These are phyloP conservation scores for Platyscapa corneri DNA, from an alignment of 1,140 invertebrate genomes.

Conservation along the genomic window DNA sequence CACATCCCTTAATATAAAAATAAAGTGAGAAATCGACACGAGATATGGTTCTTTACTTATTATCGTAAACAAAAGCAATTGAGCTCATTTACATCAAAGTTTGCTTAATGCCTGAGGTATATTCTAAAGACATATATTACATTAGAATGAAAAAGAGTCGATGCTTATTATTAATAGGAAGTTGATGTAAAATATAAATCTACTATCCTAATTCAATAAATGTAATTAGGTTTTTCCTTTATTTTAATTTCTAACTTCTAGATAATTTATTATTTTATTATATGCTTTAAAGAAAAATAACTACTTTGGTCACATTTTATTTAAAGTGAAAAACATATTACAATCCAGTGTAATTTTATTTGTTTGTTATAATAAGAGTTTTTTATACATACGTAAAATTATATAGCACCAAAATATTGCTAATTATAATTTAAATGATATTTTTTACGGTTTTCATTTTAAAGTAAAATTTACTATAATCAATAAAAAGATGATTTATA, in stretches of 20 bases:
- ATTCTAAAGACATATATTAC: too few relatives aligned
- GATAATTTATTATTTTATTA: background rate
- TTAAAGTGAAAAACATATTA: background rate
- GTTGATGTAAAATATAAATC: background rate
- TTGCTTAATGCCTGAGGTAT: too few relatives aligned
- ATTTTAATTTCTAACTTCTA: background rate
- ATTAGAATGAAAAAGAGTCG: too few relatives aligned
- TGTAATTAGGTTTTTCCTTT: background rate
- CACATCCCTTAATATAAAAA: background rate
- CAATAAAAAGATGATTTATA: background rate
- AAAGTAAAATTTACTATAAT: background rate
- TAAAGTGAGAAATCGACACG: background rate
- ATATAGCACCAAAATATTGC: background rate
- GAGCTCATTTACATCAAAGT: too few relatives aligned
- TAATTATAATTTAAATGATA: background rate
- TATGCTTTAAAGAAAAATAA: background rate
- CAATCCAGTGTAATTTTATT: background rate
- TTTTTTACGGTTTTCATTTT: background rate
- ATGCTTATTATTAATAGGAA: too few relatives aligned
- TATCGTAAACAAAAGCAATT: background rate
- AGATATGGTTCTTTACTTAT: background rate
- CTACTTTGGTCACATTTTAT: background rate
- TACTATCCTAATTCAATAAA: background rate
- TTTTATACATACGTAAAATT: constrained; percentile 25
- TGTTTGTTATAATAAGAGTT: constrained; percentile 3